Evolutionary conservation across 2,797 vertebrate species (phyloP).

Genomic region (Chrysolophus pictus): DNA sequence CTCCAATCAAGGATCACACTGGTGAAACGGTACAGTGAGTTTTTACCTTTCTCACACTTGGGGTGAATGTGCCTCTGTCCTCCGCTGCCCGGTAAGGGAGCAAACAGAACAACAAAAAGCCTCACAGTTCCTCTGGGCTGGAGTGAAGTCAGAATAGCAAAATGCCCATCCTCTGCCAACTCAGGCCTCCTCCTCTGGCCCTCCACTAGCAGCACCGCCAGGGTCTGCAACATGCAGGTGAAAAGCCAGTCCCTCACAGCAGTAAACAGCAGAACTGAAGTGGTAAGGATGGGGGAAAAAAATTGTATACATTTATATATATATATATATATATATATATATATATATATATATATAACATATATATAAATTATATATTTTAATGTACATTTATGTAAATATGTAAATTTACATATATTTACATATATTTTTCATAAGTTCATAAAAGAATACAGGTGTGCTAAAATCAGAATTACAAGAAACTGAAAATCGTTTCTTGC

Average conservation of each 20-base stretch:
- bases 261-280: not conserved
- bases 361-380: too few species aligned
- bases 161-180: not conserved
- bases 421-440: not conserved
- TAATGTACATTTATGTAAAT: too few species aligned
- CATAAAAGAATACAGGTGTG: not conserved
- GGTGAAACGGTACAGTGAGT: not conserved
- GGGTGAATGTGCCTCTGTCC: not conserved
- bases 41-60: not conserved
- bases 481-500: not conserved
- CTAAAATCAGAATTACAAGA: not conserved
- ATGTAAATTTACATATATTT: too few species aligned
- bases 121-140: not conserved
- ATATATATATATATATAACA: not conserved
- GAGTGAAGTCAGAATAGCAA: not conserved
- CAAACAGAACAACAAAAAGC: not conserved
- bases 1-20: not conserved
- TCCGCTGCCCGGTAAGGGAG: not conserved
- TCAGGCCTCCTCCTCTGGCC: not conserved
- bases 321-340: not conserved
- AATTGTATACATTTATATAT: too few species aligned
- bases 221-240: not conserved
- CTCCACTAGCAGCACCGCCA: not conserved
- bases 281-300: not conserved
- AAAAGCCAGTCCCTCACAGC: not conserved